Base-by-base conservation (phyloP, 2,113 vertebrate species). In the Oriolus oriolus region DNA sequence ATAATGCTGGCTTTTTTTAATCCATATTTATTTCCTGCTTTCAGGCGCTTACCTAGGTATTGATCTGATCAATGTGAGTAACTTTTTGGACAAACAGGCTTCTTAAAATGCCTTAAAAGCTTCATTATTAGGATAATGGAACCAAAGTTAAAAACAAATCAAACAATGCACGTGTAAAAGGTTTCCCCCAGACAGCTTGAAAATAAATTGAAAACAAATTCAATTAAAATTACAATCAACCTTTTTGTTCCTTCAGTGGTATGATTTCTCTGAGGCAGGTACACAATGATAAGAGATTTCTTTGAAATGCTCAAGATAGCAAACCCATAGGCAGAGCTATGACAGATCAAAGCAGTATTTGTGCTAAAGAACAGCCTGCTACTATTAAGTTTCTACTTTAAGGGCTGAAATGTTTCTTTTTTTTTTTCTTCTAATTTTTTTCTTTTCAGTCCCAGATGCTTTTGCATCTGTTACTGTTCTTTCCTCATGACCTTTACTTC, bases 191-290 rank as follows among this genome's bases (percentile, higher is more conserved):
- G 97, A 98, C 94, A 96, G 92, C 96, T 91, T 89, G 93, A 95
- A 97, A 98, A 98, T 96, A 98, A 98, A 98, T 98, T 97, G 97
- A 97, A 98, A 98, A 97, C 97, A 98, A 98, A 98, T 98, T 98
- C 97, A 98, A 98, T 98, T 98, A 98, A 98, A 98, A 97, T 96
- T 98, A 97, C 97, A 97, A 96, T 97, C 96, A 97, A 96, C 97
- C 96, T 97, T 97, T 97, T 97, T 97, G 97, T 97, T 97, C 92
- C 94, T 97, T 96, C 89, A 56, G 49, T 66, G 96, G 87, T 90
- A 93, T 92, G 90, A 97, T 96, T 97, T 89, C 96, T 97, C 96
- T 56, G 49, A 95, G 91, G 94, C 95, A 92, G 91, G 76, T 65
- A 84, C 73, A 56, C 76, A 77, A 44, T 76, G 90, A 95, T 83